Conservation (phyloP, 92 coral and sea anemone species). For the Zoanthus sociatus region DNA sequence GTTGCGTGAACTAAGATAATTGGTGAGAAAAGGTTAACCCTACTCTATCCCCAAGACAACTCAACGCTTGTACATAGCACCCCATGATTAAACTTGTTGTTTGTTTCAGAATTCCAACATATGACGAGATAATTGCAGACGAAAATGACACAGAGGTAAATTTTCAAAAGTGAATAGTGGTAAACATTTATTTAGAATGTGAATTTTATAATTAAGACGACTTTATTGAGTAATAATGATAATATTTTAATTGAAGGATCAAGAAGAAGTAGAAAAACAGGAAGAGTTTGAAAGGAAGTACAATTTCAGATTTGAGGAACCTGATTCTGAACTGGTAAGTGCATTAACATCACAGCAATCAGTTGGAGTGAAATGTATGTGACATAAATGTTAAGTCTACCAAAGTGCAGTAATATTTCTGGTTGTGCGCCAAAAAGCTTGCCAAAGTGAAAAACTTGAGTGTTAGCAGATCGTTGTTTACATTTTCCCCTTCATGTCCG, state of each 20-base stretch:
- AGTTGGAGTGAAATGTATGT: too few relatives aligned
- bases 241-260: conserved; percentile 66
- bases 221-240: neutral
- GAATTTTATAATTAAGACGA: neutral
- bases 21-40: too few relatives aligned
- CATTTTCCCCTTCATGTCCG: too few relatives aligned
- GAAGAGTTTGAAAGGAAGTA: conserved; percentile 95
- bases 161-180: neutral
- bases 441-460: too few relatives aligned
- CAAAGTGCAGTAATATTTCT: too few relatives aligned
- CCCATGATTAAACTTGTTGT: neutral
- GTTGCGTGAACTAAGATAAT: too few relatives aligned
- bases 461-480: too few relatives aligned
- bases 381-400: too few relatives aligned
- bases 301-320: conserved; percentile 96
- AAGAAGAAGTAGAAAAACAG: conserved; percentile 84
- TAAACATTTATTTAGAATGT: neutral
- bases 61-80: too few relatives aligned
- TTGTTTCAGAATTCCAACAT: conserved; percentile 82
- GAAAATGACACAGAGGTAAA: conserved; percentile 78
- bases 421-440: too few relatives aligned
- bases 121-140: conserved; percentile 85
- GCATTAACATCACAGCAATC: too few relatives aligned
- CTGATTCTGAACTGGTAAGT: conserved; percentile 92
- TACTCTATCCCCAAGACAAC: too few relatives aligned